phyloP scores from a whole-genome alignment of 2,113 vertebrate genomes.

The Petromus typicus region DNA sequence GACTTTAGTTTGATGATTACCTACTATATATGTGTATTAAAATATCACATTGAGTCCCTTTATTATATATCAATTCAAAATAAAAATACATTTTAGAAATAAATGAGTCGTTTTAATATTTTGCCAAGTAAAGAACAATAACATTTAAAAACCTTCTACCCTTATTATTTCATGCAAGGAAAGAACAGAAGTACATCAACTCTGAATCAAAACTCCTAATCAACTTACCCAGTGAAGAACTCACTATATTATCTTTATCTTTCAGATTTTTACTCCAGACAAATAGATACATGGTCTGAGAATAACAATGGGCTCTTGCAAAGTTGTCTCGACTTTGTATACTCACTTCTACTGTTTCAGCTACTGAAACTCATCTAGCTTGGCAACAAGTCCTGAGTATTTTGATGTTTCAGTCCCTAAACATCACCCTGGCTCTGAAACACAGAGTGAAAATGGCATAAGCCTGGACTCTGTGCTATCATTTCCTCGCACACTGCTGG shows the following conservation, averaged over 20 bases:
- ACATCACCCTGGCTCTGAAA: not conserved
- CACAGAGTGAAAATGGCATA: not conserved
- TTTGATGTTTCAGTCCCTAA: not conserved
- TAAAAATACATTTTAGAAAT: not conserved
- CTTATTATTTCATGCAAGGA: not conserved
- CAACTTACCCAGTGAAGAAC: not conserved
- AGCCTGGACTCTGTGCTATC: no score
- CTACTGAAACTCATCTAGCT: not conserved
- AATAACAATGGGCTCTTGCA: not conserved
- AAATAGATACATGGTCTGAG: not conserved
- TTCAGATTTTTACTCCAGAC: not conserved
- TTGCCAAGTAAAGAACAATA: not conserved
- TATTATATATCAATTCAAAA: not conserved
- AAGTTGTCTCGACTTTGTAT: not conserved
- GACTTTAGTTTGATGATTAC: not conserved
- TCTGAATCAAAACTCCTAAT: not conserved
- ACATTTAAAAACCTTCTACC: not conserved
- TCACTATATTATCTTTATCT: not conserved
- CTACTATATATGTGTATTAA: not conserved
- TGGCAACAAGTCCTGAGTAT: not conserved
- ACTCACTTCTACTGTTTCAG: not conserved
- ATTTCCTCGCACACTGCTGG: rapidly evolving
- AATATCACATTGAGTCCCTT: not conserved
- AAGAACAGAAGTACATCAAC: not conserved
- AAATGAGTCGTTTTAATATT: not conserved